Percentiles rank a stretch among this genome's conserved stretches.
Conservation (phyloP, 2,113 vertebrate species). For the pig (Sus scrofa) region DNA sequence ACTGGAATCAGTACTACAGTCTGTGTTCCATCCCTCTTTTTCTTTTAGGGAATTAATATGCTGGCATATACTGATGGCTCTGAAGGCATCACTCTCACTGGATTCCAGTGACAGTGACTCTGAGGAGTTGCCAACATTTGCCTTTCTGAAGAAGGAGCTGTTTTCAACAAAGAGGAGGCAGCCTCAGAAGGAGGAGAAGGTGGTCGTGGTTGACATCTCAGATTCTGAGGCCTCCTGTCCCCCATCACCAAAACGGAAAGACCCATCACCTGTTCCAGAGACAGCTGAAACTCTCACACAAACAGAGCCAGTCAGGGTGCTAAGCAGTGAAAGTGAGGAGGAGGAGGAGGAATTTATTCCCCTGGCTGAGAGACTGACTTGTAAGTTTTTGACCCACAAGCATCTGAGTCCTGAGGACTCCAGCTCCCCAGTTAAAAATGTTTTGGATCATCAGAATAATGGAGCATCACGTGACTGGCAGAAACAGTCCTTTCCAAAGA, state of each 20-base stretch:
- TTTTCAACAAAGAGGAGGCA: slow-evolving; percentile 1
- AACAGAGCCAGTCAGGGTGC: slow-evolving; percentile 54
- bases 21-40: slow-evolving; percentile 6
- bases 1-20: not conserved
- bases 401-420: not conserved
- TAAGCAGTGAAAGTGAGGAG: slow-evolving; percentile 90
- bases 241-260: not conserved
- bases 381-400: slow-evolving; percentile 70
- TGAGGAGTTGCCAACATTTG: slow-evolving; percentile 88
- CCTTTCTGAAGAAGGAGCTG: slow-evolving; percentile 83
- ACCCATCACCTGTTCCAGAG: not conserved
- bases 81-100: not conserved
- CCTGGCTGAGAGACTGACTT: slow-evolving; percentile 86
- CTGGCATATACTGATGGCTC: slow-evolving; percentile 27
- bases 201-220: slow-evolving; percentile 31
- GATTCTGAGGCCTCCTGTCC: not conserved
- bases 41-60: slow-evolving; percentile 52
- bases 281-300: not conserved
- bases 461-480: rapidly evolving
- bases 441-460: not conserved
- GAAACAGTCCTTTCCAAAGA: not conserved
- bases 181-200: not conserved
- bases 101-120: slow-evolving; percentile 84
- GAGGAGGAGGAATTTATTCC: slow-evolving; percentile 84
- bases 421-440: not conserved